These are phyloP conservation scores for Antechinus stuartii DNA, from an alignment of 2,113 vertebrate species.

Conservation along the genomic window DNA sequence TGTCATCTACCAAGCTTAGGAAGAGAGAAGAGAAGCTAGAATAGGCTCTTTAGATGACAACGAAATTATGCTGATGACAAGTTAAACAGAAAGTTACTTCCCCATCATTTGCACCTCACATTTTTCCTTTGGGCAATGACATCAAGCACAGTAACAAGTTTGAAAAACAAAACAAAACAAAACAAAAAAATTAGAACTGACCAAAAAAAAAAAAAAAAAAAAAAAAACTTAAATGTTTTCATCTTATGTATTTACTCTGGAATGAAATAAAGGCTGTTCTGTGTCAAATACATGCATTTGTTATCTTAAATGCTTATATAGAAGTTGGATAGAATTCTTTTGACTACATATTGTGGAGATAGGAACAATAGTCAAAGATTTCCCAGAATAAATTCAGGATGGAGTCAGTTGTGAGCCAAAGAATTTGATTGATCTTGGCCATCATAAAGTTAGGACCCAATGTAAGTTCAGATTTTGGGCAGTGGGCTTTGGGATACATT, in stretches of 20 bases:
- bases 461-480: background rate
- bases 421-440: background rate
- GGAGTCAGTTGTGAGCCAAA: background rate
- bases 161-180: background rate
- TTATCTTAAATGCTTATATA: background rate
- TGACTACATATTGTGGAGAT: background rate
- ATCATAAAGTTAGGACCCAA: background rate
- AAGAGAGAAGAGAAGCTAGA: background rate
- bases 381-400: background rate
- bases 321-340: background rate
- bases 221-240: background rate
- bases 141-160: background rate
- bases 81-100: background rate
- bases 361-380: background rate
- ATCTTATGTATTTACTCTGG: background rate
- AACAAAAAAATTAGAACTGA: background rate
- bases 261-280: background rate
- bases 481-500: background rate
- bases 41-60: background rate
- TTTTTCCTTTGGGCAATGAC: background rate
- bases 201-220: no score
- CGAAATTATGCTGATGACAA: background rate
- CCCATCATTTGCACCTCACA: background rate
- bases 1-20: background rate
- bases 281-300: background rate